Percentiles rank a stretch among this genome's conserved stretches.
phyloP scores from a whole-genome alignment of 1,140 invertebrate species.

The Drosophila ogumai region DNA sequence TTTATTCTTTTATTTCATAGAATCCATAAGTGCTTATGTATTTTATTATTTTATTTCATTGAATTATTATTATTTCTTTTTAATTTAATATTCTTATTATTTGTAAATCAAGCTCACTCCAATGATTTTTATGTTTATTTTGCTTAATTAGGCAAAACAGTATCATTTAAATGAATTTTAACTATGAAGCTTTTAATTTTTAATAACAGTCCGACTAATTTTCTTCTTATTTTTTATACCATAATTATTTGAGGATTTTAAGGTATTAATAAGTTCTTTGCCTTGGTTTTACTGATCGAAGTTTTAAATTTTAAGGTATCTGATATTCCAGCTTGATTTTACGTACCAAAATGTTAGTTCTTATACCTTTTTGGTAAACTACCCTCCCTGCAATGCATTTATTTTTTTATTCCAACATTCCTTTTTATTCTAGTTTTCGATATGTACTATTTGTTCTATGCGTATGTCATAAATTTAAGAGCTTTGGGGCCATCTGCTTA shows the following conservation, averaged over 20 bases:
- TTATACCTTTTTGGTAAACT: too few species aligned
- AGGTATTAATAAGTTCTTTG: not conserved
- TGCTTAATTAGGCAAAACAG: not conserved
- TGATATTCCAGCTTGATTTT: not conserved
- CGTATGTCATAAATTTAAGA: conserved; percentile 14
- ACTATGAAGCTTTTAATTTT: not conserved
- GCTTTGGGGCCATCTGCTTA: conserved; percentile 42
- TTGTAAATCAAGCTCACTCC: not conserved
- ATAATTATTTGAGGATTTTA: not conserved
- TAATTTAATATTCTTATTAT: not conserved
- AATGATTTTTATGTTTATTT: not conserved
- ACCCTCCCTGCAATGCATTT: conserved; percentile 2
- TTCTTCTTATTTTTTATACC: too few species aligned
- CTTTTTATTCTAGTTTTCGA: not conserved
- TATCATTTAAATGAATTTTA: not conserved
- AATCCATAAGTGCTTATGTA: not conserved
- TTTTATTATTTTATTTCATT: not conserved
- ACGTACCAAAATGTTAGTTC: not conserved
- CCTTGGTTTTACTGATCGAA: not conserved
- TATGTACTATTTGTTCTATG: conserved; percentile 11
- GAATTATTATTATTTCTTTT: too few species aligned
- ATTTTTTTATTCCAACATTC: not conserved
- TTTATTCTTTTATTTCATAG: not conserved
- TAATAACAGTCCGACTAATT: not conserved
- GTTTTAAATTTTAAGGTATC: not conserved